Evolutionary conservation across 2,797 vertebrate genomes (phyloP).

Genomic region (Pempheris klunzingeri): DNA sequence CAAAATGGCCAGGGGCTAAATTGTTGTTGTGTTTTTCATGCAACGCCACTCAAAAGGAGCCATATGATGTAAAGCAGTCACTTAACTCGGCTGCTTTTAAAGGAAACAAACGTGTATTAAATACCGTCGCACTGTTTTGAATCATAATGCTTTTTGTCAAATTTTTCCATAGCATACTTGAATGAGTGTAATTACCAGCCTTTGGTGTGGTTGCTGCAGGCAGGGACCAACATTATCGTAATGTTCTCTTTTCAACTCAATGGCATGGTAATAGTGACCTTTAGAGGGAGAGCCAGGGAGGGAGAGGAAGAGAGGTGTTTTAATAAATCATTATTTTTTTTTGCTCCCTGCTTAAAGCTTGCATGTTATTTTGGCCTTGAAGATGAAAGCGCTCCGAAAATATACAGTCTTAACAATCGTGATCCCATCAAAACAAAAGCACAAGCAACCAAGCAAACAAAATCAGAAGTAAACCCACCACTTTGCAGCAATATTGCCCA

Average conservation of each 20-base stretch:
- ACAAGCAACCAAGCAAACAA: constrained; percentile 10
- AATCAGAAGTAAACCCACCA: constrained; percentile 25
- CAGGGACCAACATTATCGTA: constrained; percentile 74
- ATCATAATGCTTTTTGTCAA: constrained; percentile 32
- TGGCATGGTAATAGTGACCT: constrained; percentile 81
- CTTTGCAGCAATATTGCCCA: constrained; percentile 31
- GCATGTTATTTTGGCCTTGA: constrained; percentile 46
- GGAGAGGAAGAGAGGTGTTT: constrained; percentile 38
- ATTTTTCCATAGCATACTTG: constrained; percentile 33
- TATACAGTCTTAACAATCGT: constrained; percentile 31
- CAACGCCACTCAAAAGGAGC: constrained; percentile 6
- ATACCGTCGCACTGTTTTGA: constrained; percentile 34
- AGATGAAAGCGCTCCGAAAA: constrained; percentile 58
- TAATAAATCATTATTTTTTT: constrained; percentile 62
- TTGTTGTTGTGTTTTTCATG: constrained; percentile 16
- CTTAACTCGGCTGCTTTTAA: constrained; percentile 37
- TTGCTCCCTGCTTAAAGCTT: constrained; percentile 37
- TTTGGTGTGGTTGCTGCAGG: constrained; percentile 56
- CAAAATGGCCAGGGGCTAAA: constrained; percentile 2
- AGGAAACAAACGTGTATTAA: constrained; percentile 44
- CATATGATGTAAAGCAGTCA: constrained; percentile 26
- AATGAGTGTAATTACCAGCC: constrained; percentile 61
- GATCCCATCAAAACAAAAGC: constrained; percentile 38
- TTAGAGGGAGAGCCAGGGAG: constrained; percentile 44
- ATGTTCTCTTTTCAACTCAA: constrained; percentile 72